Evolutionary conservation across 2,888 invertebrate genomes (phyloP).

Genomic region (Acanthosepion lycidas): DNA sequence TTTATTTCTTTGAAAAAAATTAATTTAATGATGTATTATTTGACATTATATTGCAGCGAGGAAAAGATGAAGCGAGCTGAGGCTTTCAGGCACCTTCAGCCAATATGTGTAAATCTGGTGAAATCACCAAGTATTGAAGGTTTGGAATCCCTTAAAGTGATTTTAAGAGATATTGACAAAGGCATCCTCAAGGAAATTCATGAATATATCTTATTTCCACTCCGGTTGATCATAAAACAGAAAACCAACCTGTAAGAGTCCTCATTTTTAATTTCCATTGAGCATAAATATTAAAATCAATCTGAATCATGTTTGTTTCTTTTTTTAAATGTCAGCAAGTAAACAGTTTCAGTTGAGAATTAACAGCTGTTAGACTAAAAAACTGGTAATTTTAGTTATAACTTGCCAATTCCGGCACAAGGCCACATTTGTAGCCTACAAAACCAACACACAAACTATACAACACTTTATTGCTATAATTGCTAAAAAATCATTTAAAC

Average conservation of each 20-base stretch:
- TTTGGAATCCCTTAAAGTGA: conserved; percentile 53
- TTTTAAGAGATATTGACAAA: conserved; percentile 53
- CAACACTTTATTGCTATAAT: too few relatives aligned
- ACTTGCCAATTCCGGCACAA: too few relatives aligned
- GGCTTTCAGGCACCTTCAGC: conserved; percentile 59
- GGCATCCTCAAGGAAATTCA: conserved; percentile 61
- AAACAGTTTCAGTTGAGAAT: too few relatives aligned
- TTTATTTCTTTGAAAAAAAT: neutral
- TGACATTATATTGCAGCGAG: neutral
- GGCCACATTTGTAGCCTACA: too few relatives aligned
- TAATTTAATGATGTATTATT: neutral
- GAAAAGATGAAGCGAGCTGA: conserved; percentile 21
- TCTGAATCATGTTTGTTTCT: too few relatives aligned
- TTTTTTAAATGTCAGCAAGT: too few relatives aligned
- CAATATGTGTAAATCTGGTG: conserved; percentile 62
- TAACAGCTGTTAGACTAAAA: too few relatives aligned
- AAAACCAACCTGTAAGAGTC: conserved; percentile 57
- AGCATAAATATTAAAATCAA: too few relatives aligned
- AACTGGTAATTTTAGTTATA: too few relatives aligned
- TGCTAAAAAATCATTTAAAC: too few relatives aligned
- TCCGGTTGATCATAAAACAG: conserved; percentile 63
- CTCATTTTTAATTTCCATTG: neutral
- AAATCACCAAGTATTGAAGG: conserved; percentile 59
- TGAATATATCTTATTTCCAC: conserved; percentile 67
- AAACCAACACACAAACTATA: too few relatives aligned